Evolutionary conservation across 2,888 invertebrate genomes (phyloP).

Genomic region (Pyrgus malvae): DNA sequence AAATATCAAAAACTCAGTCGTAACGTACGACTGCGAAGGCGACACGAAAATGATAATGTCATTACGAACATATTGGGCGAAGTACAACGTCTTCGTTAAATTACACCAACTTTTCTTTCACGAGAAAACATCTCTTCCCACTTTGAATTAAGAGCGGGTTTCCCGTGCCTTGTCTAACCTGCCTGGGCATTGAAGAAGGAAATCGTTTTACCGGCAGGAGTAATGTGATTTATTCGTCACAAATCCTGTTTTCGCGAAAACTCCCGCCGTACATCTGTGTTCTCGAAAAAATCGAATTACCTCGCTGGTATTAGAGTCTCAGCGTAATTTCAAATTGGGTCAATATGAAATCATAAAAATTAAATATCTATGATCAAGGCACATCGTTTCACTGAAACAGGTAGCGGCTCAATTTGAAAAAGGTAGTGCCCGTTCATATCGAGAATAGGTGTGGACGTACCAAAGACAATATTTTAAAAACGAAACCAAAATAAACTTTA

Average conservation of each 20-base stretch:
- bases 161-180: background rate
- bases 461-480: too few relatives aligned
- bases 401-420: too few relatives aligned
- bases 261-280: constrained; percentile 12
- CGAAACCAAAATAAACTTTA: too few relatives aligned
- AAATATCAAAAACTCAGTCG: constrained; percentile 5
- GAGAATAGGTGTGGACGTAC: too few relatives aligned
- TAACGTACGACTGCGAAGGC: background rate
- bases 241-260: constrained; percentile 16
- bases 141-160: background rate
- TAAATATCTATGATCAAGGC: too few relatives aligned
- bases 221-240: constrained; percentile 29
- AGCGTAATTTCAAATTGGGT: too few relatives aligned
- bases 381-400: too few relatives aligned
- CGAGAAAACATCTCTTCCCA: background rate
- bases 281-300: constrained; percentile 22
- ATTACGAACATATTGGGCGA: constrained; percentile 12
- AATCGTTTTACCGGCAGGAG: constrained; percentile 25
- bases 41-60: constrained; percentile 20
- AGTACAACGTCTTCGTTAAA: constrained; percentile 12
- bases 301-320: too few relatives aligned
- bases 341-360: too few relatives aligned
- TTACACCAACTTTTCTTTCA: background rate
- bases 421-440: too few relatives aligned
- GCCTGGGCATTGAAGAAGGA: constrained; percentile 28